Conservation (phyloP, 2,113 vertebrate species). For the Gymnogyps californianus region DNA sequence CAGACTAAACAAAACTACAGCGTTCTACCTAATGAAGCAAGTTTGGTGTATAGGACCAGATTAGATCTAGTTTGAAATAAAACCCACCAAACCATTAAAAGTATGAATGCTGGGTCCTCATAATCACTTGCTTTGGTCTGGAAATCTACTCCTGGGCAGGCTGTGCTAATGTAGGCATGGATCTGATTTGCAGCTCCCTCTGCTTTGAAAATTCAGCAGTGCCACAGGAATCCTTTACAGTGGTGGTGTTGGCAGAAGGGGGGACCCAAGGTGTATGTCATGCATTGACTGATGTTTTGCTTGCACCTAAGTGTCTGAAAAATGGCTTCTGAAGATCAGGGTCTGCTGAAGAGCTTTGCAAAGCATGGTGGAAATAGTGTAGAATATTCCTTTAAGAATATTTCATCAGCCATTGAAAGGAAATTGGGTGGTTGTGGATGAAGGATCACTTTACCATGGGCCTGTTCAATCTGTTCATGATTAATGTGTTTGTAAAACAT, state of each 20-base stretch:
- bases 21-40: not conserved
- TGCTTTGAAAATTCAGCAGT: not conserved
- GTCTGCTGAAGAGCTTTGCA: not conserved
- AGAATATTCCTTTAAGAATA: not conserved
- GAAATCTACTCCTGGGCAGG: not conserved
- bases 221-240: not conserved
- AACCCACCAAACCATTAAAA: not conserved
- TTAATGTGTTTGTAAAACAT: conserved; percentile 36
- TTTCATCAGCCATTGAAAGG: not conserved
- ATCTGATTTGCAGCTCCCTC: not conserved
- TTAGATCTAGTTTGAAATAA: not conserved
- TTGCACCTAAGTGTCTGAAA: not conserved
- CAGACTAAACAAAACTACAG: not conserved
- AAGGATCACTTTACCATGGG: not conserved
- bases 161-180: not conserved
- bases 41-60: not conserved
- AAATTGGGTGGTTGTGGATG: not conserved
- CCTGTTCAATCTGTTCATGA: not conserved
- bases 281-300: not conserved
- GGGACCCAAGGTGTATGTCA: not conserved
- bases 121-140: not conserved
- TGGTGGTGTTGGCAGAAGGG: not conserved
- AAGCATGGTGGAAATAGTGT: not conserved
- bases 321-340: not conserved
- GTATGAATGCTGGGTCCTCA: not conserved